Percentiles rank a stretch among this genome's conserved stretches.
Evolutionary conservation across 2,888 invertebrate species (phyloP).

Genomic region (Oscheius sp.): DNA sequence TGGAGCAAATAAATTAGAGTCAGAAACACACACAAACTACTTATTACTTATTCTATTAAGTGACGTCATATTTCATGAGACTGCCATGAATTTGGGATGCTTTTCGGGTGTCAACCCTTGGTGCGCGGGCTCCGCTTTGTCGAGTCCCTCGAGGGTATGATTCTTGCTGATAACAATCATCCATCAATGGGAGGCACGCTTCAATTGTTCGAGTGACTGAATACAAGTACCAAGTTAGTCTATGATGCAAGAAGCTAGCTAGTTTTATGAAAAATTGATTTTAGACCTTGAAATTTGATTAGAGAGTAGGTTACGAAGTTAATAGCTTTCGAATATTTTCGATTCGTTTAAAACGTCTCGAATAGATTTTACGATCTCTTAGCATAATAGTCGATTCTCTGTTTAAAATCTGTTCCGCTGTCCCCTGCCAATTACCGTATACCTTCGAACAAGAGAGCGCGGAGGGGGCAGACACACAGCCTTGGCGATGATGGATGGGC

Average conservation of each 20-base stretch:
- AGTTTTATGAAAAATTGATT: no score
- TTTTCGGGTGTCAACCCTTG: constrained; percentile 6
- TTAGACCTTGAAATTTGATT: no score
- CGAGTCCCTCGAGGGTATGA: constrained; percentile 26
- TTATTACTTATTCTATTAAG: constrained; percentile 8
- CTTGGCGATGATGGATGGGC: constrained; percentile 70
- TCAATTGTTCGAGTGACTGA: not conserved
- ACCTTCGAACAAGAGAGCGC: constrained; percentile 36
- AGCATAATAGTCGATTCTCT: not conserved
- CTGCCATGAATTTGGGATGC: constrained; percentile 31
- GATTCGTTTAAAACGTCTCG: no score
- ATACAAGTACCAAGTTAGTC: not conserved
- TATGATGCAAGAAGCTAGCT: no score
- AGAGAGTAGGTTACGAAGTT: no score
- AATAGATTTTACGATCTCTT: not conserved
- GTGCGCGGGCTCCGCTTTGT: not conserved
- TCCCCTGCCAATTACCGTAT: constrained; percentile 49
- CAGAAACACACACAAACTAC: not conserved
- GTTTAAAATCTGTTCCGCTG: constrained; percentile 26
- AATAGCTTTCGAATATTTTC: no score
- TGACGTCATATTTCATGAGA: constrained; percentile 31
- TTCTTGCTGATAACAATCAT: constrained; percentile 25
- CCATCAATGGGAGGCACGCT: constrained; percentile 12
- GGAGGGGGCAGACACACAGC: constrained; percentile 47
- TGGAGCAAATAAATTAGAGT: no score